Conservation (phyloP, 2,797 vertebrate species). For the Liparis tanakae region DNA sequence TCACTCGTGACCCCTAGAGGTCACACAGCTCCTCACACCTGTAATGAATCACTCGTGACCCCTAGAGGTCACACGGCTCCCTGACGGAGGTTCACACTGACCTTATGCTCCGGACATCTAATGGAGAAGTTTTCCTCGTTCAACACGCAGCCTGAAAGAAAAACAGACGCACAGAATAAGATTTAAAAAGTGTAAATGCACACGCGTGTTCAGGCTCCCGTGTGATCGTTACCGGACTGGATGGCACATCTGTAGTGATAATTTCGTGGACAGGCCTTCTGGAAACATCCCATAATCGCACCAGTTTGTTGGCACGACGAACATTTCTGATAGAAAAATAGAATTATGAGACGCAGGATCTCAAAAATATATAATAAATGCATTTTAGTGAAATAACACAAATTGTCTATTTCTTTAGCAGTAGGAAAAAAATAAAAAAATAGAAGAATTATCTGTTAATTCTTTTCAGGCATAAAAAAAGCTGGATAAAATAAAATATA, state of each 20-base stretch:
- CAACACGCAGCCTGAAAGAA: conserved; percentile 73
- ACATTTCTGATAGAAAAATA: conserved; percentile 67
- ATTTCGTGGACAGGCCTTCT: conserved; percentile 79
- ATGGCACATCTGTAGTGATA: conserved; percentile 84
- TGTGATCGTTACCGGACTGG: conserved; percentile 70
- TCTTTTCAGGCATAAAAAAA: no score
- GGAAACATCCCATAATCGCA: conserved; percentile 85
- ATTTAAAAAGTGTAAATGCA: no score
- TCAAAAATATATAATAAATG: not conserved
- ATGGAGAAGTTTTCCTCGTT: conserved; percentile 85
- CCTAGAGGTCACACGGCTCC: no score
- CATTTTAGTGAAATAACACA: not conserved
- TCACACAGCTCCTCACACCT: no score
- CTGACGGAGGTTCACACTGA: no score
- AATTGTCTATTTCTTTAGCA: no score
- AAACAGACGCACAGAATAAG: not conserved
- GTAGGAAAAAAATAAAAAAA: no score
- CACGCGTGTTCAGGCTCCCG: not conserved
- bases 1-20: no score
- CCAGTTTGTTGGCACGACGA: conserved; percentile 72
- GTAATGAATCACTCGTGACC: no score
- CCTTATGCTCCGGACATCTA: conserved; percentile 83
- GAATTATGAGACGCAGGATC: not conserved
- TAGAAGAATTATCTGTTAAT: no score
- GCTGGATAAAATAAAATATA: no score